Conservation (phyloP, 2,888 invertebrate species). For the Parasteatoda lunata region DNA sequence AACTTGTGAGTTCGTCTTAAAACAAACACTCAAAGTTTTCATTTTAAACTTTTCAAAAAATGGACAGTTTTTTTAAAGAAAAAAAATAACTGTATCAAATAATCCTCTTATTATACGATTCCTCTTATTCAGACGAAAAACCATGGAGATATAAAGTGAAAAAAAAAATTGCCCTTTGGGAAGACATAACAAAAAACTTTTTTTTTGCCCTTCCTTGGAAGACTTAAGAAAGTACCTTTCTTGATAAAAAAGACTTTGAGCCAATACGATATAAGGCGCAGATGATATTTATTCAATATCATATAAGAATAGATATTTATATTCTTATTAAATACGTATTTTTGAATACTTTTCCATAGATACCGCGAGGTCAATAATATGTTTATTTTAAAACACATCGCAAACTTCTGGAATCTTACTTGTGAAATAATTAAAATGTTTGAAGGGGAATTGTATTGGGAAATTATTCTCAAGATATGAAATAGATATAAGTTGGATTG, state of each 20-base stretch:
- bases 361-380: no score
- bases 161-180: not conserved
- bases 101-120: conserved; percentile 56
- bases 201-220: conserved; percentile 12
- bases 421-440: no score
- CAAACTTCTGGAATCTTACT: no score
- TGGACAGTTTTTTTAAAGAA: conserved; percentile 11
- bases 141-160: conserved; percentile 5
- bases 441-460: no score
- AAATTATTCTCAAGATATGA: no score
- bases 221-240: conserved; percentile 9
- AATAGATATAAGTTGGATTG: no score
- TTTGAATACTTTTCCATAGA: no score
- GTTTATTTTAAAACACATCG: no score
- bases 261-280: not conserved
- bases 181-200: not conserved
- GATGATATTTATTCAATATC: not conserved
- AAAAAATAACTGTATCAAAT: conserved; percentile 15
- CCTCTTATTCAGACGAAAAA: not conserved
- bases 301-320: not conserved
- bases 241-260: not conserved
- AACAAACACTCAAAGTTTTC: conserved; percentile 21
- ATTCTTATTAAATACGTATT: not conserved
- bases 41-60: conserved; percentile 44
- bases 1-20: conserved; percentile 14